Conservation (phyloP, 2,113 vertebrate genomes). For the Ranitomeya imitator region DNA sequence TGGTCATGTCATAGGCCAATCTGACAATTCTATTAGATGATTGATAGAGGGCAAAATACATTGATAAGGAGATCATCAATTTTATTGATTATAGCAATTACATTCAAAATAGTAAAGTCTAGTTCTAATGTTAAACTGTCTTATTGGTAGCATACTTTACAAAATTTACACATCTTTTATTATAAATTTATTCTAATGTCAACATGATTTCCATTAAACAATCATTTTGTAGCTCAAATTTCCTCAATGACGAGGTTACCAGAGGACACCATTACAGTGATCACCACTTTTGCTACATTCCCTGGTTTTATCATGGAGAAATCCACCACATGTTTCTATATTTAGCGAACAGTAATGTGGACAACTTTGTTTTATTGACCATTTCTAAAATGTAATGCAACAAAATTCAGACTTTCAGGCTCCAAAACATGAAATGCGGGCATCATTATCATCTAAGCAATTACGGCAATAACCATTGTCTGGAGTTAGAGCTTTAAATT, state of each 20-base stretch:
- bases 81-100: background rate
- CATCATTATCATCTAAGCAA: conserved; percentile 23
- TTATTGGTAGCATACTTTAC: too few species aligned
- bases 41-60: background rate
- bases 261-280: background rate
- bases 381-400: conserved; percentile 41
- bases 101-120: too few species aligned
- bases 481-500: conserved; percentile 31
- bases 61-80: background rate
- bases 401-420: conserved; percentile 28
- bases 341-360: conserved; percentile 12
- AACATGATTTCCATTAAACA: background rate
- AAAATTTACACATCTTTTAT: background rate
- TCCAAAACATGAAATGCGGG: conserved; percentile 6
- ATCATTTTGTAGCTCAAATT: background rate
- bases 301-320: background rate
- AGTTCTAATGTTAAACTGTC: too few species aligned
- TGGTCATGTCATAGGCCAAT: background rate
- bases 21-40: background rate
- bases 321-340: background rate
- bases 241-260: background rate
- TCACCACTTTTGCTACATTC: background rate
- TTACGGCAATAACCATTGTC: conserved; percentile 13
- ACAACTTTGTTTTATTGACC: conserved; percentile 33
- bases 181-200: background rate